Base-by-base conservation (phyloP, 2,888 invertebrate species). In the Clusia tigrina region DNA sequence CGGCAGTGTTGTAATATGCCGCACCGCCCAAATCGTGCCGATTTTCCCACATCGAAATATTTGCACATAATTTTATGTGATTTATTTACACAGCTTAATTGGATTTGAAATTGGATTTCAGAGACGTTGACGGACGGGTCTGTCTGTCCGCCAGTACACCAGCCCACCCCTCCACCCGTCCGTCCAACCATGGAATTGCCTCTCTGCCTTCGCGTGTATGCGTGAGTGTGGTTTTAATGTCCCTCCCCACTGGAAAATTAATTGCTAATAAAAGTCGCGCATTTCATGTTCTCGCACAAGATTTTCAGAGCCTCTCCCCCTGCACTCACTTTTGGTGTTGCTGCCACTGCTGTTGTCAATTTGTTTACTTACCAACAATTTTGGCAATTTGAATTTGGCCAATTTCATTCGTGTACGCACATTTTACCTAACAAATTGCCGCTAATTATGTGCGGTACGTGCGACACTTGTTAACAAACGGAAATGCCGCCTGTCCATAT, bases 1-100 rank as follows among this genome's bases (percentile, higher is more conserved):
- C 57, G 52, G 9, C 17, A 48, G 6, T 18, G 48, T 48, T 48
- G 48, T 22, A 48, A 18, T 15, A 48, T n/a, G 38, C 32, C 22
- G 22, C 6, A 32, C 32, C 32, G 22, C 48, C 20, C 20, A 48
- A 48, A 12, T 42, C n/a, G 42, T n/a, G 42, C 42, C 3, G 12
- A n/a, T n/a, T 32, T 32, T 48, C 48, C 48, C 48, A 48, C 52
- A 42, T 58, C 54, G 62, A 68, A 56, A 72, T 70, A 69, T 68
- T 67, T 74, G 67, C 59, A 60, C 25, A 58, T 64, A 56, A 67
- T 64, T 54, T 24, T 38, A 18, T 72, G 71, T 77, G 78, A 78
- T 78, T 78, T 78, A 78, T 78, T 71, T 71, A 62, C 65, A 67
- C 63, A 63, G 67, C 70, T 78, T 78, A 78, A 78, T 78, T 78